A percentile compares a stretch with the other conserved stretches of the same genome.
Evolutionary conservation across 2,888 invertebrate species (phyloP).

Genomic region (Oligia fasciuncula): DNA sequence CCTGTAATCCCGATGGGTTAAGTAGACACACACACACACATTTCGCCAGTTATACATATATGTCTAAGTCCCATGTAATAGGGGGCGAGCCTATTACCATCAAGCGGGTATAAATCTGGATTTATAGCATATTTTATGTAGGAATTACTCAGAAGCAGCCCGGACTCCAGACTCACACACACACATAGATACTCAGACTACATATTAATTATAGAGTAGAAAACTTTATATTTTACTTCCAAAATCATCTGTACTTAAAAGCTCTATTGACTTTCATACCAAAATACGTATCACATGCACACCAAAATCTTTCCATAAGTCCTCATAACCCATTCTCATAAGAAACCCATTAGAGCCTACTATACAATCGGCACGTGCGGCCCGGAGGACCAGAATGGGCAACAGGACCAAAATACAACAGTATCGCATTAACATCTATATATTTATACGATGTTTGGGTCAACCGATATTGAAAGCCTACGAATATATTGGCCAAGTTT

Average conservation of each 20-base stretch:
- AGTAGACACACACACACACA: too few relatives aligned
- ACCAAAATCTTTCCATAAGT: conserved; percentile 37
- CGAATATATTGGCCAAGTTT: conserved; percentile 42
- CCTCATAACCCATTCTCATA: conserved; percentile 60
- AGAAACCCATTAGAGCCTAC: conserved; percentile 53
- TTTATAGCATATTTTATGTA: too few relatives aligned
- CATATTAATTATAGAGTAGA: too few relatives aligned
- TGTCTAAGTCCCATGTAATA: neutral
- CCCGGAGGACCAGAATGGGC: conserved; percentile 52
- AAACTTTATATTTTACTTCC: neutral
- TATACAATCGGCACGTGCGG: conserved; percentile 58
- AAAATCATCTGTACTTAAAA: neutral
- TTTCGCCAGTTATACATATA: too few relatives aligned
- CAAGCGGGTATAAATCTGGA: neutral
- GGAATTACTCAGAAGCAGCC: too few relatives aligned
- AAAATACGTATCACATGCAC: conserved; percentile 17
- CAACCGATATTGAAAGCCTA: conserved; percentile 51
- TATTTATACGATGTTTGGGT: conserved; percentile 63
- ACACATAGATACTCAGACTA: too few relatives aligned
- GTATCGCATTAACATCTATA: conserved; percentile 67
- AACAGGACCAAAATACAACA: conserved; percentile 62
- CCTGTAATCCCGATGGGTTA: neutral
- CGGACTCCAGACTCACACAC: too few relatives aligned
- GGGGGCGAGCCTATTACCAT: neutral
- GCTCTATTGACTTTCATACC: neutral